These are phyloP conservation scores for Malurus splendens DNA, from an alignment of 2,797 vertebrate genomes.

Conservation along the genomic window DNA sequence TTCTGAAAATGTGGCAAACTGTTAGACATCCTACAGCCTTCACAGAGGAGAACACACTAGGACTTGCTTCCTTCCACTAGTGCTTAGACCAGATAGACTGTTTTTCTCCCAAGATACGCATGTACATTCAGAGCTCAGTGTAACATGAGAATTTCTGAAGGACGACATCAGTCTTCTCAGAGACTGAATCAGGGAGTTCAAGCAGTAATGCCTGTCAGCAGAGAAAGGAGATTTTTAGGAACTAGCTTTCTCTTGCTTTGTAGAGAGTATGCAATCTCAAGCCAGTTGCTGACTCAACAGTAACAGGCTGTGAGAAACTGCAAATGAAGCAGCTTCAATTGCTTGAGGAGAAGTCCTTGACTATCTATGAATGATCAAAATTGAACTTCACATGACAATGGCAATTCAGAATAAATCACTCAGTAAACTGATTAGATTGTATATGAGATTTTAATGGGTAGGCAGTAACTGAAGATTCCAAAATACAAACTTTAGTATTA, in stretches of 20 bases:
- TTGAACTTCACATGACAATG: not conserved
- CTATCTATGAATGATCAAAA: conserved; percentile 9
- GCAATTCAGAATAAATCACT: not conserved
- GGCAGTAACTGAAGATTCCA: not conserved
- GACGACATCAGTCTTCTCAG: not conserved
- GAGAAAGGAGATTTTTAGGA: not conserved
- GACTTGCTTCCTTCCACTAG: not conserved
- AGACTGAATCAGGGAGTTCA: not conserved
- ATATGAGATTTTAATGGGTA: not conserved
- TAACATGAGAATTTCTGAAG: not conserved
- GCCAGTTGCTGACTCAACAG: conserved; percentile 8
- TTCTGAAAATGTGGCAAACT: not conserved
- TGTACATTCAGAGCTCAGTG: not conserved
- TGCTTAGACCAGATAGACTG: not conserved
- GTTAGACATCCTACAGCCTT: not conserved
- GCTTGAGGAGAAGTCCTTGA: not conserved
- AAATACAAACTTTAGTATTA: not conserved
- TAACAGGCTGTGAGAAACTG: not conserved
- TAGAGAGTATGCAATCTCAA: not conserved
- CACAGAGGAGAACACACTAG: not conserved
- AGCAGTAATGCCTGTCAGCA: not conserved
- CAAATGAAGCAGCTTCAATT: conserved; percentile 19
- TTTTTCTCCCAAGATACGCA: fast-evolving
- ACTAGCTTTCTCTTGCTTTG: not conserved
- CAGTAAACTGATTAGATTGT: not conserved